These are phyloP conservation scores for Acanthurus tractus DNA, from an alignment of 2,797 vertebrate genomes.

Conservation along the genomic window DNA sequence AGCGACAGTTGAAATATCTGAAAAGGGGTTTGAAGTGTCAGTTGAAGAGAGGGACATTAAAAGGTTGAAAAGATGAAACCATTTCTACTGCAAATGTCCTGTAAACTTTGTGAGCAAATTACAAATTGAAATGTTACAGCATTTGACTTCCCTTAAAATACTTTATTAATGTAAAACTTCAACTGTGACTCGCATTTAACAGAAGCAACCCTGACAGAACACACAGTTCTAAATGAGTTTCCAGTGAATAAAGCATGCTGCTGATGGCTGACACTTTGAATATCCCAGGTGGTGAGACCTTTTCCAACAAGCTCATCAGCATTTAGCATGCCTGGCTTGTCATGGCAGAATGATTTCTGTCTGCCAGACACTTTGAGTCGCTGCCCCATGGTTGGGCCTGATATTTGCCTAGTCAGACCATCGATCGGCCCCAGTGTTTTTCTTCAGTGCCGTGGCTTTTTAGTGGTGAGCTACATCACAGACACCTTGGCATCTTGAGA, in stretches of 20 bases:
- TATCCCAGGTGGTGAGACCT: slow-evolving; percentile 82
- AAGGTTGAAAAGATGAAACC: no score
- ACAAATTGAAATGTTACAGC: background rate
- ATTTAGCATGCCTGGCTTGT: slow-evolving; percentile 75
- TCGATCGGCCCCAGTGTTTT: slow-evolving; percentile 75
- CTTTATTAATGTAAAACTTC: background rate
- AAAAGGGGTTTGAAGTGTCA: background rate
- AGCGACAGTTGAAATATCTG: background rate
- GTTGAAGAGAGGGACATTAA: background rate
- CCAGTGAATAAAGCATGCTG: slow-evolving; percentile 59
- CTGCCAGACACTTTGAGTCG: slow-evolving; percentile 76
- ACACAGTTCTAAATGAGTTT: slow-evolving; percentile 20
- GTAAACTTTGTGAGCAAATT: background rate
- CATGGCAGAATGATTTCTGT: slow-evolving; percentile 75
- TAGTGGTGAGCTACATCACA: slow-evolving; percentile 56
- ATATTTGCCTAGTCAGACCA: slow-evolving; percentile 82
- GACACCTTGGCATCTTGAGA: slow-evolving; percentile 71
- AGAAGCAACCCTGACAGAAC: slow-evolving; percentile 14
- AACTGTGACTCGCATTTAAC: slow-evolving; percentile 23
- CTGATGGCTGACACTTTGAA: slow-evolving; percentile 66
- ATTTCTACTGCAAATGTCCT: no score
- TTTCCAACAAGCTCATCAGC: slow-evolving; percentile 82
- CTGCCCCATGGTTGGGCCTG: slow-evolving; percentile 74
- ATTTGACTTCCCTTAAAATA: background rate
- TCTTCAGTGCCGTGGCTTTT: slow-evolving; percentile 69